Evolutionary conservation across 2,888 invertebrate genomes (phyloP).

Genomic region (Sussaba pulchella): DNA sequence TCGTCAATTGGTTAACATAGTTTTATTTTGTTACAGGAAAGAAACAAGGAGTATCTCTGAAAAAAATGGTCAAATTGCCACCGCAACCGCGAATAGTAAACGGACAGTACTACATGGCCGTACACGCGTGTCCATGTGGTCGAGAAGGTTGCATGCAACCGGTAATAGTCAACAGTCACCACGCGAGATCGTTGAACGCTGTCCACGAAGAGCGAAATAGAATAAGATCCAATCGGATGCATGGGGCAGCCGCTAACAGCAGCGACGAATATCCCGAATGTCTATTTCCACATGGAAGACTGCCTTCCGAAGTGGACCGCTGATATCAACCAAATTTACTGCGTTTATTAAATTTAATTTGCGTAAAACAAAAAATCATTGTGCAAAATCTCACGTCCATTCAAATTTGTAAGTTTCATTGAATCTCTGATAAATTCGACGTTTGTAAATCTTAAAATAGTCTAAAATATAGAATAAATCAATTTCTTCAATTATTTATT

Average conservation of each 20-base stretch:
- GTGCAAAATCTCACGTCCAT: too few species aligned
- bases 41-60: not conserved
- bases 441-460: too few species aligned
- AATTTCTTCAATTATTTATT: too few species aligned
- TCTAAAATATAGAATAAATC: too few species aligned
- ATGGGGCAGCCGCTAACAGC: not conserved
- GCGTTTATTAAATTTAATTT: too few species aligned
- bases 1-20: not conserved
- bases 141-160: conserved; percentile 19
- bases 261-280: not conserved
- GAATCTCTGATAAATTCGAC: too few species aligned
- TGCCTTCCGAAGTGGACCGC: not conserved
- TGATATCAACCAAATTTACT: not conserved
- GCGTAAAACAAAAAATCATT: too few species aligned
- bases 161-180: conserved; percentile 31
- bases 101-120: conserved; percentile 20
- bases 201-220: conserved; percentile 9
- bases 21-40: not conserved
- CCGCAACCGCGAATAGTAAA: not conserved
- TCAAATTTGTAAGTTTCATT: too few species aligned
- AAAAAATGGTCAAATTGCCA: conserved; percentile 2
- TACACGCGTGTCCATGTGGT: conserved; percentile 29
- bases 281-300: not conserved
- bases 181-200: conserved; percentile 4
- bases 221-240: not conserved